These are phyloP conservation scores for Neostethus bicornis DNA, from an alignment of 2,797 vertebrate genomes.

Conservation along the genomic window DNA sequence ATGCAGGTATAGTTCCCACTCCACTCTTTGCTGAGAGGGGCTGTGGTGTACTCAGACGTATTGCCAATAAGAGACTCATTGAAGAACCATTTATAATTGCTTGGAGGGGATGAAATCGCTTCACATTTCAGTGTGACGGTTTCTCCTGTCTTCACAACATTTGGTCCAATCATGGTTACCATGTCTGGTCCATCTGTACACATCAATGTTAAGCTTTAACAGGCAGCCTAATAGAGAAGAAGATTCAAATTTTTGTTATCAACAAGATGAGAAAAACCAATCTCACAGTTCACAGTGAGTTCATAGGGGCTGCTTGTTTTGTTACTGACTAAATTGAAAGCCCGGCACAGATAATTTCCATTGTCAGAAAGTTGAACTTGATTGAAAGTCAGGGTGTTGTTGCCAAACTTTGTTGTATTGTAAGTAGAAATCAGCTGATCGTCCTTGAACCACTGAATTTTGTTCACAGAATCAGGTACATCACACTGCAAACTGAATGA, in stretches of 20 bases:
- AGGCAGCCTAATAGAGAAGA: too few relatives aligned
- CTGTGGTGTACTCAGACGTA: slow-evolving; percentile 35
- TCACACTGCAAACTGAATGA: slow-evolving; percentile 64
- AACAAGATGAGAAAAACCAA: neutral
- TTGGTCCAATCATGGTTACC: slow-evolving; percentile 34
- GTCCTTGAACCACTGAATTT: slow-evolving; percentile 68
- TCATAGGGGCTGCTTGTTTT: slow-evolving; percentile 54
- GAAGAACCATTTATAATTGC: slow-evolving; percentile 57
- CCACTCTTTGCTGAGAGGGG: slow-evolving; percentile 28
- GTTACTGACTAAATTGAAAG: slow-evolving; percentile 67
- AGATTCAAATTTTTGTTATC: too few relatives aligned
- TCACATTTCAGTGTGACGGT: slow-evolving; percentile 41
- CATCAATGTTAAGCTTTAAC: neutral
- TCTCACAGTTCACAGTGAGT: slow-evolving; percentile 72
- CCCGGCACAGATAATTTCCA: slow-evolving; percentile 67
- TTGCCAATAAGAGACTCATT: slow-evolving; percentile 27
- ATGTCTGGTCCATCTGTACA: slow-evolving; percentile 60
- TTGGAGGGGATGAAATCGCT: slow-evolving; percentile 53
- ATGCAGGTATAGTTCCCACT: slow-evolving; percentile 54
- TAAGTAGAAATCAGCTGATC: slow-evolving; percentile 21
- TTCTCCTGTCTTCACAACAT: slow-evolving; percentile 5
- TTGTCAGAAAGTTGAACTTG: slow-evolving; percentile 51
- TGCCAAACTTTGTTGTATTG: slow-evolving; percentile 42
- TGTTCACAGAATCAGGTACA: slow-evolving; percentile 35
- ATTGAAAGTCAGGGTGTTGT: slow-evolving; percentile 59